Base-by-base conservation (phyloP, 2,113 vertebrate genomes). In the Fulica atra region DNA sequence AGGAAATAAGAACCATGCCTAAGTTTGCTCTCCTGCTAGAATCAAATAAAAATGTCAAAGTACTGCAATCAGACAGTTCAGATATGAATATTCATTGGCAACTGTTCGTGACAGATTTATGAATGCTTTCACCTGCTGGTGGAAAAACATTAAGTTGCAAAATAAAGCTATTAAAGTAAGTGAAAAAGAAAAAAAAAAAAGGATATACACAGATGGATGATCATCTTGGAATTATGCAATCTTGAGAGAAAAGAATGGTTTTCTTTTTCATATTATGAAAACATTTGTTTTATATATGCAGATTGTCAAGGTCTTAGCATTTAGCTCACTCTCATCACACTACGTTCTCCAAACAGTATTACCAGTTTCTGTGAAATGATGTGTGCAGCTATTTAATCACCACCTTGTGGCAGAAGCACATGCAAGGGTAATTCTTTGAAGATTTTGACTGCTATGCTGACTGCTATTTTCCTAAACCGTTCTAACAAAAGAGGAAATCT, bases 71-170 rank as follows among this genome's bases (percentile, higher is more conserved):
- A 98, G 97, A 98, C 97, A 96, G 91, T 88, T 97, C 71, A 94
- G 72, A 97, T 98, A 98, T 98, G 98, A 98, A 98, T 98, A 98
- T 98, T 98, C 98, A 98, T 98, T 98, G 97, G 97, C 98, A 98
- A 98, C 97, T 98, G 98, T 98, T 98, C 98, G 83, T 97, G 97
- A 97, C 98, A 98, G 98, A 98, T 98, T 98, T 98, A 98, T 98
- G 98, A 98, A 98, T 98, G 97, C 97, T 97, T 98, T 98, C 97
- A 98, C 98, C 98, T 98, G 98, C 98, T 98, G 98, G 96, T 97
- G 94, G 88, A 96, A 97, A 98, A 98, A 98, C 97, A 98, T 97
- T 97, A 96, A 97, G 95, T 97, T 97, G 96, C 97, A 98, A 98
- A 98, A 98, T 98, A 98, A 97, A 98, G 93, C 97, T 96, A 98